These are phyloP conservation scores for Strix uralensis DNA, from an alignment of 2,113 vertebrate genomes.

Conservation along the genomic window DNA sequence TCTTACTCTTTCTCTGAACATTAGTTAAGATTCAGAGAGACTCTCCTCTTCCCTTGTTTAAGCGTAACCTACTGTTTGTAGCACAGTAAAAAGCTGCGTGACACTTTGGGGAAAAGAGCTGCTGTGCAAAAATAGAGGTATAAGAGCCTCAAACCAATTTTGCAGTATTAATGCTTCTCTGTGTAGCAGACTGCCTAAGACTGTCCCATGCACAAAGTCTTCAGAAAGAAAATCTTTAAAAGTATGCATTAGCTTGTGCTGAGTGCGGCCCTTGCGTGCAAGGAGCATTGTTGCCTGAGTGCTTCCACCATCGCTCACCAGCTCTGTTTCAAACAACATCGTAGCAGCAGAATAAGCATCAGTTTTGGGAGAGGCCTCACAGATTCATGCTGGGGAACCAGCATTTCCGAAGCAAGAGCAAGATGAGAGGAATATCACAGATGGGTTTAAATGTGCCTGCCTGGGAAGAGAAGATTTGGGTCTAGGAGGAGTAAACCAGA, in stretches of 20 bases:
- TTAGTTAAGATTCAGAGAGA: constrained; percentile 3
- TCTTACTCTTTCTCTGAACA: neutral
- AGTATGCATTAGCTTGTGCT: neutral
- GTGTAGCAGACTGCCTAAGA: neutral
- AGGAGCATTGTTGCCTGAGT: neutral
- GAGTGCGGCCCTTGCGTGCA: neutral
- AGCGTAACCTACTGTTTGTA: neutral
- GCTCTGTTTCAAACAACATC: neutral
- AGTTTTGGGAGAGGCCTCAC: neutral
- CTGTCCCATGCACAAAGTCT: neutral
- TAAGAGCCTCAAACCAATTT: neutral
- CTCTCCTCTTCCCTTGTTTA: neutral
- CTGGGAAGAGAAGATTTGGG: neutral
- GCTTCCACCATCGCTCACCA: neutral
- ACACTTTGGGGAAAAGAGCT: neutral
- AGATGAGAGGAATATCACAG: neutral
- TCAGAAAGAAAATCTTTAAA: neutral
- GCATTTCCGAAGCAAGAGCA: neutral
- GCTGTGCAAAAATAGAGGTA: neutral
- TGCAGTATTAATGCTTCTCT: neutral
- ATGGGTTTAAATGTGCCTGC: neutral
- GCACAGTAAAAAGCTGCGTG: neutral
- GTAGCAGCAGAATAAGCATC: neutral
- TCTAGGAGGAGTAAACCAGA: neutral
- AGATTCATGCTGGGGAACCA: neutral